A percentile compares a stretch with the other conserved stretches of the same genome.
Conservation (phyloP, 1,140 invertebrate species). For the Caenorhabditis latens region DNA sequence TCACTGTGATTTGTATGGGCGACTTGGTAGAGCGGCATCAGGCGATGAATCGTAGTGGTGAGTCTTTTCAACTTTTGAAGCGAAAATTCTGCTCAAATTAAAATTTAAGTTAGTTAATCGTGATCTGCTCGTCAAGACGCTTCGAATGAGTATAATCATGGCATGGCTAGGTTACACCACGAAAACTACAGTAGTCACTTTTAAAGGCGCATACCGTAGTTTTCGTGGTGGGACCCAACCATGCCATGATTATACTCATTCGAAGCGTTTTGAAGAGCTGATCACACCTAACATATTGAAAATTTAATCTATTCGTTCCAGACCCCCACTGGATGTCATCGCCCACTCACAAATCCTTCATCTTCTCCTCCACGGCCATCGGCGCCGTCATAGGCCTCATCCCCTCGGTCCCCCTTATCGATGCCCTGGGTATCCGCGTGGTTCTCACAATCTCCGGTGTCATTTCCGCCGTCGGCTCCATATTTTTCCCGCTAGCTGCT, state of each 20-base stretch:
- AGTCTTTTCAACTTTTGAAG: background rate
- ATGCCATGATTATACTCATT: too few species aligned
- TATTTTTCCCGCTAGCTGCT: background rate
- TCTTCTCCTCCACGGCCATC: constrained; percentile 1
- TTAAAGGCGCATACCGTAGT: too few species aligned
- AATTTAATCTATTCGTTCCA: background rate
- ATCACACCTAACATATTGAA: background rate
- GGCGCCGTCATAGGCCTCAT: constrained; percentile 3
- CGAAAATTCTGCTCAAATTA: background rate
- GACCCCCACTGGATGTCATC: constrained; percentile 27
- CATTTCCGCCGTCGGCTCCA: background rate
- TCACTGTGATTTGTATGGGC: constrained; percentile 46
- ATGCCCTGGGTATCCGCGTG: background rate
- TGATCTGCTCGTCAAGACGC: too few species aligned
- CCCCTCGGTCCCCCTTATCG: background rate
- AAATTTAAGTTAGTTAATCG: too few species aligned
- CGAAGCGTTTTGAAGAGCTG: too few species aligned
- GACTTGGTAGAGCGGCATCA: background rate
- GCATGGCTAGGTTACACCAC: too few species aligned
- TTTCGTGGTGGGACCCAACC: too few species aligned
- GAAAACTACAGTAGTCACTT: too few species aligned
- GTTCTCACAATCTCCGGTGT: background rate
- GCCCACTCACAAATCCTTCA: background rate
- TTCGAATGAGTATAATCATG: too few species aligned
- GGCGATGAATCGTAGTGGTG: background rate